Percentiles rank a stretch among this genome's conserved stretches.
Conservation (phyloP, 1,140 invertebrate genomes). For the Arctopsyche grandis region DNA sequence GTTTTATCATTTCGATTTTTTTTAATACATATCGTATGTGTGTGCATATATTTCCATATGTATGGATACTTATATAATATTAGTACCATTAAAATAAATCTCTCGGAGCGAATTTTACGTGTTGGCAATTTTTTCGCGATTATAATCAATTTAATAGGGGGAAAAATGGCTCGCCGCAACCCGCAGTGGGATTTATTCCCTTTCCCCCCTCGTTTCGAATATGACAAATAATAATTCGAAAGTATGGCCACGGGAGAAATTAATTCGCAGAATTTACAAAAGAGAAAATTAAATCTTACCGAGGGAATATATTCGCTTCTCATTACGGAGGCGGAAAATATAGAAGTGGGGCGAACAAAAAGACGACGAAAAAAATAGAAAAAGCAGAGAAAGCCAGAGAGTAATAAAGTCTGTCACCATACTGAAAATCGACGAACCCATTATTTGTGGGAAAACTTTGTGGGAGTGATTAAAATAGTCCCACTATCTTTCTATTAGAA, state of each 20-base stretch:
- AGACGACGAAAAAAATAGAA: background rate
- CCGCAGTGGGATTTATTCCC: conserved; percentile 1
- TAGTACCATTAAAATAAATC: background rate
- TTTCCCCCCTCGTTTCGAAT: background rate
- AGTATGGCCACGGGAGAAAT: conserved; percentile 1
- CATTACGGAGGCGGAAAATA: conserved; percentile 37
- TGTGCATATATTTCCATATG: too few relatives aligned
- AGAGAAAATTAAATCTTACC: conserved; percentile 34
- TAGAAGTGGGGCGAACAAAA: conserved; percentile 18
- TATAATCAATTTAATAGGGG: conserved; percentile 21
- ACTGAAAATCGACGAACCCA: conserved; percentile 35
- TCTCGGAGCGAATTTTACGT: background rate
- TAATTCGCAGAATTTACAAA: conserved; percentile 29
- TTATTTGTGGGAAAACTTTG: conserved; percentile 41
- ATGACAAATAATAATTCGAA: conserved; percentile 29
- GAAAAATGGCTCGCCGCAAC: background rate
- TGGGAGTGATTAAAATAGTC: conserved; percentile 35
- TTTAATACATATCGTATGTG: too few relatives aligned
- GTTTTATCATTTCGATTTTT: too few relatives aligned
- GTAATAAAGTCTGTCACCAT: conserved; percentile 34
- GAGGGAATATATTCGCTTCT: conserved; percentile 30
- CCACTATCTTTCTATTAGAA: background rate
- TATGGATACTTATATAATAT: too few relatives aligned
- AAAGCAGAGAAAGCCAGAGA: background rate
- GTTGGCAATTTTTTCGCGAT: conserved; percentile 17